These are phyloP conservation scores for Laticauda colubrina DNA, from an alignment of 2,113 vertebrate species.

Conservation along the genomic window DNA sequence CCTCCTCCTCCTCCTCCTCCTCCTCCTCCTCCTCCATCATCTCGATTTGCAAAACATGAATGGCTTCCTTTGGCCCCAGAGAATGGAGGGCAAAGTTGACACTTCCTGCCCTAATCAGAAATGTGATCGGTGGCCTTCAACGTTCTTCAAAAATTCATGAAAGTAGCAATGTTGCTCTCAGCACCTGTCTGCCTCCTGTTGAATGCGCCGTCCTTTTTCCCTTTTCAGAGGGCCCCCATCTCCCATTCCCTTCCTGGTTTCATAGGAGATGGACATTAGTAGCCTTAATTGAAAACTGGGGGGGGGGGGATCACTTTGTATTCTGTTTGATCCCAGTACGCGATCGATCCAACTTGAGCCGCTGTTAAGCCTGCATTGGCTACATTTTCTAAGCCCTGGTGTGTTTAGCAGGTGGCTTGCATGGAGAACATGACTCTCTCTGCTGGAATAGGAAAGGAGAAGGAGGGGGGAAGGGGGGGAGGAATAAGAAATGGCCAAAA, in stretches of 20 bases:
- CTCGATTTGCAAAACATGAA: constrained; percentile 59
- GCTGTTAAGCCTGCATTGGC: constrained; percentile 47
- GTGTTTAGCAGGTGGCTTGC: constrained; percentile 45
- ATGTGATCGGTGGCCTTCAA: constrained; percentile 56
- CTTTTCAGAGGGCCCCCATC: constrained; percentile 34
- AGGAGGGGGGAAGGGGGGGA: background rate
- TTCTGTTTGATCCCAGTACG: constrained; percentile 56
- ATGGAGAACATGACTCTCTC: constrained; percentile 60
- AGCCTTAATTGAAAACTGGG: constrained; percentile 54
- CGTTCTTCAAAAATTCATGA: constrained; percentile 60
- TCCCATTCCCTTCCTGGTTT: constrained; percentile 13
- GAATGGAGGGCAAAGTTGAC: constrained; percentile 53
- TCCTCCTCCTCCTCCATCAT: constrained; percentile 5
- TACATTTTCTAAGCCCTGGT: constrained; percentile 47
- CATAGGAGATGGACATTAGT: constrained; percentile 7
- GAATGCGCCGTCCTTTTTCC: background rate
- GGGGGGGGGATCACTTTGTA: constrained; percentile 42
- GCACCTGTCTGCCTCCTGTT: constrained; percentile 36
- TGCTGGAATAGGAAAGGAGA: constrained; percentile 37
- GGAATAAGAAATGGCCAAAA: constrained; percentile 22
- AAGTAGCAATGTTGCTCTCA: constrained; percentile 33
- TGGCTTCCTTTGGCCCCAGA: constrained; percentile 49
- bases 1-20: too few species aligned
- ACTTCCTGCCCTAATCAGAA: constrained; percentile 62
- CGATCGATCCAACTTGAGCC: constrained; percentile 59